A percentile compares a stretch with the other conserved stretches of the same genome.
Evolutionary conservation across 2,113 vertebrate species (phyloP).

Genomic region (Myotis yumanensis): DNA sequence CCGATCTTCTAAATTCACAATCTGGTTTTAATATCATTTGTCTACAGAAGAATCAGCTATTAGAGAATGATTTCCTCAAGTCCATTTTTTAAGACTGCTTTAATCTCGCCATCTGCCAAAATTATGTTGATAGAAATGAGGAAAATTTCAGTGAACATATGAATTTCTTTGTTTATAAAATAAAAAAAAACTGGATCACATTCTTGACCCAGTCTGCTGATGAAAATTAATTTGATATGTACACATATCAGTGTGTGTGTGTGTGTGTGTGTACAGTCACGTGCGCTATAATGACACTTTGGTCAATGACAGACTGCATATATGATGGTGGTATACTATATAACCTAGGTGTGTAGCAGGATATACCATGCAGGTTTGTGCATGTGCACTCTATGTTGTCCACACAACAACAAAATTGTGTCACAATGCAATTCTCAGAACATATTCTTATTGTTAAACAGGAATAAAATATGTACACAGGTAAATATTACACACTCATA

Average conservation of each 20-base stretch:
- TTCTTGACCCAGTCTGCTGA: neutral
- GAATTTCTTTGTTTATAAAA: constrained; percentile 42
- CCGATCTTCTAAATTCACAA: constrained; percentile 4
- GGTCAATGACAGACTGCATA: neutral
- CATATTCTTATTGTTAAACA: neutral
- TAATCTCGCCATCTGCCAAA: constrained; percentile 42
- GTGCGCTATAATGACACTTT: too few relatives aligned
- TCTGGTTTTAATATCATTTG: constrained; percentile 63
- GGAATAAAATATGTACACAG: neutral
- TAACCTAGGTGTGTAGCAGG: neutral
- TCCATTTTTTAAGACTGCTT: neutral
- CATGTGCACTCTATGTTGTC: neutral
- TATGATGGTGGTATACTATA: too few relatives aligned
- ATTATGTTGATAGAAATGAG: constrained; percentile 35
- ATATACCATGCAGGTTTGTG: neutral
- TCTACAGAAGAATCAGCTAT: constrained; percentile 23
- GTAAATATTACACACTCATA: neutral
- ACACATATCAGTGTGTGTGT: neutral
- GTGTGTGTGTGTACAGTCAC: neutral
- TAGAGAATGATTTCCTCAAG: constrained; percentile 39
- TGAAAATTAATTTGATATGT: neutral
- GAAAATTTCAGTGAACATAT: constrained; percentile 6
- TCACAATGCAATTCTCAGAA: neutral
- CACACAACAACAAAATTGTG: neutral
- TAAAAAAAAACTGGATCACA: constrained; percentile 24